These are phyloP conservation scores for Aquatica leii DNA, from an alignment of 2,888 invertebrate genomes.

Conservation along the genomic window DNA sequence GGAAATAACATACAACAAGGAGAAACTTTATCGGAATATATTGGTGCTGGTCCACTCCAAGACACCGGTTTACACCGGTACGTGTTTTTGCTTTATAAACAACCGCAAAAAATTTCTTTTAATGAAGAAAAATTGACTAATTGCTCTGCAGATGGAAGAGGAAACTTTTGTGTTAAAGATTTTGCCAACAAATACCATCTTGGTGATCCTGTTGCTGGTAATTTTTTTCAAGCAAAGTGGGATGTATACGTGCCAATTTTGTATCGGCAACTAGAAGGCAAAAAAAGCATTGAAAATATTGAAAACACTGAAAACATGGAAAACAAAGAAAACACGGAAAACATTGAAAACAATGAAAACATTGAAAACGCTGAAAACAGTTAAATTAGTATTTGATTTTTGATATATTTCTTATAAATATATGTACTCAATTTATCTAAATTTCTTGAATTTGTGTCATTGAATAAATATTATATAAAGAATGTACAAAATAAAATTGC, in stretches of 20 bases:
- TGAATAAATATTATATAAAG: too few relatives aligned
- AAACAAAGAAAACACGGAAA: too few relatives aligned
- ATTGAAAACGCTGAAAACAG: too few relatives aligned
- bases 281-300: too few relatives aligned
- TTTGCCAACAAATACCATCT: constrained; percentile 44
- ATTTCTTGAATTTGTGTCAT: too few relatives aligned
- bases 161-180: constrained; percentile 39
- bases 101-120: constrained; percentile 48
- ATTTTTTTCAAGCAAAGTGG: constrained; percentile 45
- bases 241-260: constrained; percentile 28
- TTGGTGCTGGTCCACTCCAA: constrained; percentile 73
- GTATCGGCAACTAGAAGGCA: not conserved
- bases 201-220: constrained; percentile 45
- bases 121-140: constrained; percentile 47
- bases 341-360: too few relatives aligned
- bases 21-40: constrained; percentile 71
- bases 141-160: constrained; percentile 28
- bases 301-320: too few relatives aligned
- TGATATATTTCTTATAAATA: too few relatives aligned
- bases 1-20: constrained; percentile 68
- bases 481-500: too few relatives aligned
- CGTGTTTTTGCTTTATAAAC: constrained; percentile 66
- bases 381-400: too few relatives aligned
- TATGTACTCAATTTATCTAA: too few relatives aligned
- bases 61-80: constrained; percentile 78